A percentile compares a stretch with the other conserved stretches of the same genome.
These are phyloP conservation scores for Stegophylla sp. DNA, from an alignment of 2,888 invertebrate genomes.

Conservation along the genomic window DNA sequence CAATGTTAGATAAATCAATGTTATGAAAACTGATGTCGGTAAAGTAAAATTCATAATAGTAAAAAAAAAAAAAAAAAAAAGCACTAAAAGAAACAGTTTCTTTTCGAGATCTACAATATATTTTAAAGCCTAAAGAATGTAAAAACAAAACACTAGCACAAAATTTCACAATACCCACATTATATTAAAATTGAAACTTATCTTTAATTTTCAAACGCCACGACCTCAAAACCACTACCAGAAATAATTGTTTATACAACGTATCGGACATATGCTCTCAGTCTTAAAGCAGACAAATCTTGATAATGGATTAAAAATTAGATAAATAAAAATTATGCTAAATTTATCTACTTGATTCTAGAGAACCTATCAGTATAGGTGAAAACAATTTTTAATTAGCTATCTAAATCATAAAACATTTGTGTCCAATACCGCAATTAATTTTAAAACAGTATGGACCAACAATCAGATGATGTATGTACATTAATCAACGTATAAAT, in stretches of 20 bases:
- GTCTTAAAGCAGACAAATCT: constrained; percentile 38
- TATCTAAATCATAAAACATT: constrained; percentile 24
- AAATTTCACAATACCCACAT: constrained; percentile 40
- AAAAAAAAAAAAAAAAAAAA: constrained; percentile 25
- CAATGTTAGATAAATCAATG: constrained; percentile 27
- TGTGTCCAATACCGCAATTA: constrained; percentile 63
- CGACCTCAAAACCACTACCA: constrained; percentile 47
- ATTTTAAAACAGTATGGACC: constrained; percentile 63
- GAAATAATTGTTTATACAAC: constrained; percentile 36
- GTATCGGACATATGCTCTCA: constrained; percentile 39
- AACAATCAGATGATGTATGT: background rate
- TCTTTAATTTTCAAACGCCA: constrained; percentile 30
- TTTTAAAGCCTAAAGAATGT: constrained; percentile 41
- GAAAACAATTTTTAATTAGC: constrained; percentile 34
- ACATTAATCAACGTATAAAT: constrained; percentile 3
- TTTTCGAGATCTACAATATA: constrained; percentile 49
- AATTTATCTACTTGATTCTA: constrained; percentile 40
- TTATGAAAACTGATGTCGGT: constrained; percentile 1
- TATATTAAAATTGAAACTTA: constrained; percentile 13
- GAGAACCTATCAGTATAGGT: constrained; percentile 20
- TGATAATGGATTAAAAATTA: constrained; percentile 15
- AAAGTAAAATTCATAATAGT: constrained; percentile 23
- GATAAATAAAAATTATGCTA: constrained; percentile 30
- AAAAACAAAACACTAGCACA: constrained; percentile 45
- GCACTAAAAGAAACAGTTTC: constrained; percentile 7